Evolutionary conservation across 2,113 vertebrate species (phyloP).

Genomic region (Toxotes chatareus): DNA sequence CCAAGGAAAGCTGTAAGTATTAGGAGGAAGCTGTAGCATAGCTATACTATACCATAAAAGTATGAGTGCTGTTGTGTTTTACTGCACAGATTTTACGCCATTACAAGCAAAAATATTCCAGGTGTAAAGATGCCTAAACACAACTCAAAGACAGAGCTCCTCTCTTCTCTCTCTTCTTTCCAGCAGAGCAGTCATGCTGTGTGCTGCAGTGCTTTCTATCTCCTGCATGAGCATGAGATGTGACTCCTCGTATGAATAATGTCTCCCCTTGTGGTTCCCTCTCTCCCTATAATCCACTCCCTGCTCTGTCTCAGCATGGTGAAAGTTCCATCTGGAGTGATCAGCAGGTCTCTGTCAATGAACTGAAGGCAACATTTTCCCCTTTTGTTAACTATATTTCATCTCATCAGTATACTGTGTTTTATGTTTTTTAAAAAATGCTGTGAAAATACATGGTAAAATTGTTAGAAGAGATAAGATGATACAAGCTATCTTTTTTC

Average conservation of each 20-base stretch:
- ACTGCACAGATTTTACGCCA: slow-evolving; percentile 34
- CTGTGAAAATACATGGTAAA: not conserved
- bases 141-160: slow-evolving; percentile 22
- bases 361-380: not conserved
- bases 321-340: slow-evolving; percentile 33
- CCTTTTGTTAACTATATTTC: not conserved
- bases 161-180: slow-evolving; percentile 28
- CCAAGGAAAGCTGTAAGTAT: slow-evolving; percentile 15
- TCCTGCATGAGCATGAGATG: slow-evolving; percentile 61
- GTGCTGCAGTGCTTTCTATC: slow-evolving; percentile 64
- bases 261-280: slow-evolving; percentile 57
- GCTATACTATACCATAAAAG: slow-evolving; percentile 11
- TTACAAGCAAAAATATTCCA: slow-evolving; percentile 39
- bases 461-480: not conserved
- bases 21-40: slow-evolving; percentile 2
- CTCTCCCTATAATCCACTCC: slow-evolving; percentile 45
- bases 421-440: not conserved
- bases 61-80: not conserved
- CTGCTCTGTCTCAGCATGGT: slow-evolving; percentile 30
- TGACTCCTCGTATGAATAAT: slow-evolving; percentile 63
- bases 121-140: slow-evolving; percentile 49
- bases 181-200: slow-evolving; percentile 62
- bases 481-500: not conserved
- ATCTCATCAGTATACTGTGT: not conserved
- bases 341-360: slow-evolving; percentile 30